phyloP scores from a whole-genome alignment of 2,888 invertebrate genomes.

The Dusona sp. region DNA sequence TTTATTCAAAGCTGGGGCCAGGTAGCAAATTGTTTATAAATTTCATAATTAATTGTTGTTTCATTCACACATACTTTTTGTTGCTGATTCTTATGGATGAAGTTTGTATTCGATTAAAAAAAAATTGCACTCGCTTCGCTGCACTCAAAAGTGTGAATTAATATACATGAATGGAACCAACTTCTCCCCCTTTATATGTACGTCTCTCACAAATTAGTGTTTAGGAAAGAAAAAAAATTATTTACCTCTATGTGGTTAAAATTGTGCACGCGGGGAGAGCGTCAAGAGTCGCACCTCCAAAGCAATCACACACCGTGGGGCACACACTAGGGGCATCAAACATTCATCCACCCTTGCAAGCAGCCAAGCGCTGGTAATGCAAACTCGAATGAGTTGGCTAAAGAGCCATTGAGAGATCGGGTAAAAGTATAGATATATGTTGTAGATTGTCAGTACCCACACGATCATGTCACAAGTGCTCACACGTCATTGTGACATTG shows the following conservation, averaged over 20 bases:
- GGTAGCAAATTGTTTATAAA: not conserved
- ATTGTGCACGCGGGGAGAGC: slow-evolving; percentile 66
- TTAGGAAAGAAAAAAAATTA: slow-evolving; percentile 27
- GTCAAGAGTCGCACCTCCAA: slow-evolving; percentile 78
- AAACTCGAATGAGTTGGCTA: slow-evolving; percentile 75
- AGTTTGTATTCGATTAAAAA: not conserved
- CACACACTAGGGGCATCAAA: slow-evolving; percentile 18
- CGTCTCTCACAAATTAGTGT: not conserved
- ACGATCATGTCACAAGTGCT: slow-evolving; percentile 83
- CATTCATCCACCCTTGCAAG: slow-evolving; percentile 76
- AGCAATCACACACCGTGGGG: slow-evolving; percentile 8
- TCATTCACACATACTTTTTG: not conserved
- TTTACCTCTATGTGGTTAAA: not conserved
- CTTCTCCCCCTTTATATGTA: slow-evolving; percentile 8
- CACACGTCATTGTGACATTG: slow-evolving; percentile 83
- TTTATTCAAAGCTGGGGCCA: not conserved
- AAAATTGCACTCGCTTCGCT: not conserved
- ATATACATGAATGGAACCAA: not conserved
- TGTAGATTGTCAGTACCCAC: slow-evolving; percentile 74
- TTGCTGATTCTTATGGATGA: not conserved
- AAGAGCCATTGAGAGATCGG: slow-evolving; percentile 51
- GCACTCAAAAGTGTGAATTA: not conserved
- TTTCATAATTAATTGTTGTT: not conserved
- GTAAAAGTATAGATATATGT: slow-evolving; percentile 71
- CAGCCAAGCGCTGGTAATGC: slow-evolving; percentile 81